Conservation (phyloP, 1,140 invertebrate genomes). For the Bombus affinis region DNA sequence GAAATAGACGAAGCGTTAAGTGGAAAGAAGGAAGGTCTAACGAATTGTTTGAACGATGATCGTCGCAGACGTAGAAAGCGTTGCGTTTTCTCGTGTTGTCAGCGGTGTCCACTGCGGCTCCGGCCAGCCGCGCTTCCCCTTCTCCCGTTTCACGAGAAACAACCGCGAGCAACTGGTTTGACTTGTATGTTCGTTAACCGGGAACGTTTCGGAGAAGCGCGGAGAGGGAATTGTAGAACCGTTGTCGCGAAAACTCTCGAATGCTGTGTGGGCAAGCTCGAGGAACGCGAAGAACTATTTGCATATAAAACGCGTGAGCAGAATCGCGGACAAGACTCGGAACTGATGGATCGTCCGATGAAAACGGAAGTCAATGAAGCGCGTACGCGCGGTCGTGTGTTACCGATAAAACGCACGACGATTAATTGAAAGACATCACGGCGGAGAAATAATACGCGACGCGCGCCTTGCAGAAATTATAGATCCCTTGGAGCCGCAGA, state of each 20-base stretch:
- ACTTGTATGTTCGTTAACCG: slow-evolving; percentile 46
- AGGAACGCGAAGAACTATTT: not conserved
- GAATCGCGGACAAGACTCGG: not conserved
- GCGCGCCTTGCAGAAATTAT: not conserved
- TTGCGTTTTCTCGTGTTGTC: slow-evolving; percentile 49
- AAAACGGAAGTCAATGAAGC: not conserved
- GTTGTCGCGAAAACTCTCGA: not conserved
- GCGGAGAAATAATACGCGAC: not conserved
- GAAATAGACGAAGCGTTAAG: not conserved
- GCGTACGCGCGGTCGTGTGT: not conserved
- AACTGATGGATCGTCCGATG: not conserved
- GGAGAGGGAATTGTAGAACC: slow-evolving; percentile 19
- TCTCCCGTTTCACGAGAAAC: slow-evolving; percentile 50
- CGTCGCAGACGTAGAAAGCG: slow-evolving; percentile 29
- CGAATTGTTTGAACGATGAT: slow-evolving; percentile 12
- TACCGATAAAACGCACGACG: not conserved
- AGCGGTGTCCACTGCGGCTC: slow-evolving; percentile 21
- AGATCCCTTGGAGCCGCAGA: slow-evolving; percentile 8
- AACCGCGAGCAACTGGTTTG: slow-evolving; percentile 60
- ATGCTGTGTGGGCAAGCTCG: not conserved
- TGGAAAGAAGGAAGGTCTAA: not conserved
- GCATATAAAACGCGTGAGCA: not conserved
- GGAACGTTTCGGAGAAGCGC: slow-evolving; percentile 30
- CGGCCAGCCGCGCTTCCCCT: slow-evolving; percentile 8
- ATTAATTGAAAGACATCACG: not conserved